Conservation (phyloP, 2,888 invertebrate genomes). For the Stenotaenia linearis region DNA sequence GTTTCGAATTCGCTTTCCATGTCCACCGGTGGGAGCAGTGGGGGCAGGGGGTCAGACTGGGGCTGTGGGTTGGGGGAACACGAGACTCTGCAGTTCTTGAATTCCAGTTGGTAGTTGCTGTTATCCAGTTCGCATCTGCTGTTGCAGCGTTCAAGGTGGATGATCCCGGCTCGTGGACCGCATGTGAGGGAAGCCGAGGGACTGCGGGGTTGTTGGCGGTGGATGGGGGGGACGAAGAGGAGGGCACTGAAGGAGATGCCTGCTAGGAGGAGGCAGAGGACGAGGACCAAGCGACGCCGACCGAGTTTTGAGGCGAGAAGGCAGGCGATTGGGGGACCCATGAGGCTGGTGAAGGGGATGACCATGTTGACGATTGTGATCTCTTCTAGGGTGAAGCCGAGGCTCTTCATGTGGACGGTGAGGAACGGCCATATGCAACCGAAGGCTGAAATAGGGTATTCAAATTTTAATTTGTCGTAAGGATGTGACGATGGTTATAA, state of each 20-base stretch:
- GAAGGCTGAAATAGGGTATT: constrained; percentile 58
- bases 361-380: constrained; percentile 70
- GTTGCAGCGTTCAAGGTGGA: constrained; percentile 40
- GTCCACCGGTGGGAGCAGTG: background rate
- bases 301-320: constrained; percentile 70
- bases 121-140: constrained; percentile 2
- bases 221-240: constrained; percentile 43
- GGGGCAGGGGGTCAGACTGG: background rate
- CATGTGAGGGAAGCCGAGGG: constrained; percentile 40
- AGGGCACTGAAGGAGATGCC: constrained; percentile 44
- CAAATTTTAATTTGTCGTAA: too few species aligned
- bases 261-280: constrained; percentile 43
- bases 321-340: constrained; percentile 71
- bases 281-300: constrained; percentile 45
- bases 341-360: constrained; percentile 68
- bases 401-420: constrained; percentile 66
- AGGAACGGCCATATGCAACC: constrained; percentile 77
- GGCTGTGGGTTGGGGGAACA: background rate
- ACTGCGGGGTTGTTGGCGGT: constrained; percentile 36
- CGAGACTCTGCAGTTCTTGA: background rate
- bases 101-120: background rate
- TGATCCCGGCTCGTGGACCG: constrained; percentile 35
- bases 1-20: background rate
- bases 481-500: background rate
- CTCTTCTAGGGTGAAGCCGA: constrained; percentile 68